phyloP scores from a whole-genome alignment of 2,888 invertebrate genomes.

The Mesorhabditis belari region DNA sequence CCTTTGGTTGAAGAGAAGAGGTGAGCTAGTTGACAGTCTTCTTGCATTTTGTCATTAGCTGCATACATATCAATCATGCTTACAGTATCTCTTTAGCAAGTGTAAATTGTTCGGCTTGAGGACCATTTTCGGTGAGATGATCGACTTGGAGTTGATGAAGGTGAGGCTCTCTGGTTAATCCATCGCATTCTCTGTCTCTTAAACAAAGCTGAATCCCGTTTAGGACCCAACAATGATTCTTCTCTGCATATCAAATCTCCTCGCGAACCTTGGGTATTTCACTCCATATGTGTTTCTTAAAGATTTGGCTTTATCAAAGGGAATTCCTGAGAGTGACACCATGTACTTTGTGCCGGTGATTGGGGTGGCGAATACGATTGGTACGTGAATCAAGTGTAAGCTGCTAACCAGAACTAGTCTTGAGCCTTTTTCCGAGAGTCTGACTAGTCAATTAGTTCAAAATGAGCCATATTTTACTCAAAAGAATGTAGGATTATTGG shows the following conservation, averaged over 20 bases:
- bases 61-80: not conserved
- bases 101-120: constrained; percentile 43
- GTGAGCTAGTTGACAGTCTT: too few relatives aligned
- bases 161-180: not conserved
- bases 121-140: constrained; percentile 47
- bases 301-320: constrained; percentile 34
- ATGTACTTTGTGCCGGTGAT: constrained; percentile 48
- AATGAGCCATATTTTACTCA: not conserved
- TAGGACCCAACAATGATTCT: constrained; percentile 78
- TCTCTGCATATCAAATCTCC: constrained; percentile 84
- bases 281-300: constrained; percentile 76
- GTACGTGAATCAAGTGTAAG: constrained; percentile 52
- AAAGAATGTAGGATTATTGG: too few relatives aligned
- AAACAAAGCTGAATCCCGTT: constrained; percentile 58
- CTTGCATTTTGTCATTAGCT: too few relatives aligned
- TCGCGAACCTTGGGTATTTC: constrained; percentile 88
- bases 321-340: constrained; percentile 19
- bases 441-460: not conserved
- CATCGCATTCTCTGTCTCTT: too few relatives aligned
- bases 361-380: constrained; percentile 72
- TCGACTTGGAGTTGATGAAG: constrained; percentile 46
- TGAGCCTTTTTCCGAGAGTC: too few relatives aligned
- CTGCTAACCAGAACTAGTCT: too few relatives aligned
- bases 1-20: too few relatives aligned
- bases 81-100: constrained; percentile 23